Percentiles rank a stretch among this genome's conserved stretches.
Evolutionary conservation across 2,888 invertebrate species (phyloP).

Genomic region (Drosophila testacea): DNA sequence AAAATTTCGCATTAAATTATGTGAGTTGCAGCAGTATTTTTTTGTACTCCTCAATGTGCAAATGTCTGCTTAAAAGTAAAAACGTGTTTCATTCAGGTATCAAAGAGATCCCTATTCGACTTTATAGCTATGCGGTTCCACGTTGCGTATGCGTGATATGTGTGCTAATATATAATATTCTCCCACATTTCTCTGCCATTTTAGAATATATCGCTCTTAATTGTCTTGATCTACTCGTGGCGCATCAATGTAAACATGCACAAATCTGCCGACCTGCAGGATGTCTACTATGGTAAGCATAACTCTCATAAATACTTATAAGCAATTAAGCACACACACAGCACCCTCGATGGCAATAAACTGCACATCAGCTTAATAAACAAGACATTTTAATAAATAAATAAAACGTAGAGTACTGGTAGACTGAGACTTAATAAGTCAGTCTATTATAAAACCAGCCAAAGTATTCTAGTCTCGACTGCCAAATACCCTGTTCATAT

Average conservation of each 20-base stretch:
- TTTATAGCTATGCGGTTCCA: constrained; percentile 19
- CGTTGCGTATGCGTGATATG: constrained; percentile 55
- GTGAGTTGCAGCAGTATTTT: constrained; percentile 14
- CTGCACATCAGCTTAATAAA: constrained; percentile 44
- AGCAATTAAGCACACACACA: constrained; percentile 46
- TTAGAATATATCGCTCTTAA: constrained; percentile 91
- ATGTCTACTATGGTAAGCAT: constrained; percentile 91
- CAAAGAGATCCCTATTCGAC: constrained; percentile 6
- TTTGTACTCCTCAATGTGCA: constrained; percentile 3
- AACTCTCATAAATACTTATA: constrained; percentile 19
- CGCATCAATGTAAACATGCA: constrained; percentile 90
- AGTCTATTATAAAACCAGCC: constrained; percentile 4
- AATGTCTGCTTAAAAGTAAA: constrained; percentile 28
- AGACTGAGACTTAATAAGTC: constrained; percentile 44
- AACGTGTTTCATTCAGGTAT: constrained; percentile 15
- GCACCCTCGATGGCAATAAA: constrained; percentile 40
- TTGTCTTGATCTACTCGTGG: constrained; percentile 91
- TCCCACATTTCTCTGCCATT: constrained; percentile 76
- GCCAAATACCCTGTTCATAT: not conserved
- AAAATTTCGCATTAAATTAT: constrained; percentile 34
- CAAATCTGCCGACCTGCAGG: constrained; percentile 89
- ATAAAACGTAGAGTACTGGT: constrained; percentile 45
- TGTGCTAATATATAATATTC: constrained; percentile 16
- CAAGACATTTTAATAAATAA: constrained; percentile 59
- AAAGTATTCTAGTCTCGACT: not conserved